Evolutionary conservation across 2,888 invertebrate genomes (phyloP).

Genomic region (Drosophila paramelanica): DNA sequence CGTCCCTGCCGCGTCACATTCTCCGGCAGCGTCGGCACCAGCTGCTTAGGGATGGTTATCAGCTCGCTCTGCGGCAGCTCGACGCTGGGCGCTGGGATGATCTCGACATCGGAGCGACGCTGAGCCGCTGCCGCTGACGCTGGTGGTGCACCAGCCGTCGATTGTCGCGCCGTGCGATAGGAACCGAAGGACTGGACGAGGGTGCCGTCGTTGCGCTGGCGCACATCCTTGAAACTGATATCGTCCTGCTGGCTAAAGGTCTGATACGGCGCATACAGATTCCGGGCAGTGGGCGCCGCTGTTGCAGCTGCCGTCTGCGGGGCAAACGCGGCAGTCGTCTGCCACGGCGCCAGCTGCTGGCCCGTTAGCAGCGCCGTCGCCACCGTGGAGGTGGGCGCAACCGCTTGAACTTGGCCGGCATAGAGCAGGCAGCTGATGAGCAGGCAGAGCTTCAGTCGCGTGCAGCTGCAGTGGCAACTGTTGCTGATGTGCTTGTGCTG

Average conservation of each 20-base stretch:
- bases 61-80: constrained; percentile 72
- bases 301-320: constrained; percentile 24
- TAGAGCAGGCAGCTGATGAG: constrained; percentile 47
- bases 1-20: constrained; percentile 76
- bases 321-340: constrained; percentile 45
- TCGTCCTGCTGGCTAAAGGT: constrained; percentile 83
- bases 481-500: constrained; percentile 51
- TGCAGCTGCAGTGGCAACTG: constrained; percentile 33
- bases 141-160: constrained; percentile 10
- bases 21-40: constrained; percentile 74
- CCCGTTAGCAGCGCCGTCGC: constrained; percentile 59
- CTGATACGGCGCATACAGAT: constrained; percentile 84
- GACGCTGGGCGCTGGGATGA: constrained; percentile 76
- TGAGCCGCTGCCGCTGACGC: constrained; percentile 51
- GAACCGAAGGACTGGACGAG: constrained; percentile 83
- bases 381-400: constrained; percentile 51
- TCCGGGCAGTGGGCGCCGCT: constrained; percentile 77
- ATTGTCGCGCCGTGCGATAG: constrained; percentile 74
- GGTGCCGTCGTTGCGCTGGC: constrained; percentile 81
- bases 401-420: constrained; percentile 28
- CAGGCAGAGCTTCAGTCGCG: constrained; percentile 40
- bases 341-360: constrained; percentile 75
- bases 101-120: constrained; percentile 79
- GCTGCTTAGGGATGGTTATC: constrained; percentile 80
- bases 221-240: constrained; percentile 81